A percentile compares a stretch with the other conserved stretches of the same genome.
phyloP scores from a whole-genome alignment of 2,888 invertebrate genomes.

The Macrosiphum euphorbiae region DNA sequence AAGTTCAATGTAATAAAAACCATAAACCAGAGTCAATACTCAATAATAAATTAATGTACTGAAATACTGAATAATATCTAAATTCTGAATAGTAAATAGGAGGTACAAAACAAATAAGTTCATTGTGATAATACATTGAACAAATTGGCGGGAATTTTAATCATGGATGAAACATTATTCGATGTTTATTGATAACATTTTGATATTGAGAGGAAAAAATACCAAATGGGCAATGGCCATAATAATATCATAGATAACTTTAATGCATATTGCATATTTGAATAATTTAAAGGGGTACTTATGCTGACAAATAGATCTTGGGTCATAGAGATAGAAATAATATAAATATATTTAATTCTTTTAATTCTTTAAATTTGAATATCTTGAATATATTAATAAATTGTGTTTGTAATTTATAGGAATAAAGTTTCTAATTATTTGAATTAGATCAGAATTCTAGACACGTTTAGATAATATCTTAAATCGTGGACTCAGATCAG shows the following conservation, averaged over 20 bases:
- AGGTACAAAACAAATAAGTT: background rate
- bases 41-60: background rate
- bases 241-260: no score
- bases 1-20: no score
- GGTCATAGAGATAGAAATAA: no score
- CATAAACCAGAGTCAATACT: background rate
- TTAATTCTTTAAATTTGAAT: no score
- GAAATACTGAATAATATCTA: background rate
- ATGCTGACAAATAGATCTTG: no score
- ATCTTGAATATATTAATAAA: no score
- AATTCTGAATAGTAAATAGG: background rate
- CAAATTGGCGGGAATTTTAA: slow-evolving; percentile 52
- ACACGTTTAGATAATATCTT: background rate
- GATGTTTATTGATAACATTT: background rate
- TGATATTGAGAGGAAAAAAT: background rate
- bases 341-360: background rate
- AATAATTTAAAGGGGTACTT: no score
- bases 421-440: background rate
- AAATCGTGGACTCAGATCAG: background rate
- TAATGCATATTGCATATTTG: no score
- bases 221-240: background rate
- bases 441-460: background rate
- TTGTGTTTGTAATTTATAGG: background rate
- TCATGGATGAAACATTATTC: slow-evolving; percentile 40
- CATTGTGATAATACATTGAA: slow-evolving; percentile 43